phyloP scores from a whole-genome alignment of 2,113 vertebrate genomes.

The Sebastes fasciatus region DNA sequence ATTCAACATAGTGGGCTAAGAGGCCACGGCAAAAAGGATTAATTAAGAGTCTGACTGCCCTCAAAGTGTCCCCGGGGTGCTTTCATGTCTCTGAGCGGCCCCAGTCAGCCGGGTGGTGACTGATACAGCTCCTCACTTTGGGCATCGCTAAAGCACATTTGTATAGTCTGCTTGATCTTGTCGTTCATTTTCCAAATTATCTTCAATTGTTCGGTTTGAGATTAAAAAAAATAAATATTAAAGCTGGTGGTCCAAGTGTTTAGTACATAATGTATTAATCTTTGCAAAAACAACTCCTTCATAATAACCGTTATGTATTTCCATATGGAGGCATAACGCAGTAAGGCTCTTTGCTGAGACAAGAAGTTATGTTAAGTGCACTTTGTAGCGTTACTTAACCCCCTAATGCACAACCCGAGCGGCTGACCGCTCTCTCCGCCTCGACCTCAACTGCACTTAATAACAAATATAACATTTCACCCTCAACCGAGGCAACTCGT shows the following conservation, averaged over 20 bases:
- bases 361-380: slow-evolving; percentile 58
- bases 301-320: slow-evolving; percentile 5
- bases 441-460: slow-evolving; percentile 35
- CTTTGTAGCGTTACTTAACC: slow-evolving; percentile 61
- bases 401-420: slow-evolving; percentile 55
- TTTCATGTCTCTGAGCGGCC: slow-evolving; percentile 33
- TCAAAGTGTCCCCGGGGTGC: slow-evolving; percentile 42
- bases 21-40: slow-evolving; percentile 31
- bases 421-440: slow-evolving; percentile 26
- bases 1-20: not conserved
- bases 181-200: slow-evolving; percentile 23
- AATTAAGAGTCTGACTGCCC: slow-evolving; percentile 54
- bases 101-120: slow-evolving; percentile 26
- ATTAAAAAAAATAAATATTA: slow-evolving; percentile 8
- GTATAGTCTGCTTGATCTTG: slow-evolving; percentile 12
- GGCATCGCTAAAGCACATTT: slow-evolving; percentile 44
- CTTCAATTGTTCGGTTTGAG: slow-evolving; percentile 23
- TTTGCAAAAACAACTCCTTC: slow-evolving; percentile 31
- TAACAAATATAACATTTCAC: slow-evolving; percentile 8
- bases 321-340: slow-evolving; percentile 21
- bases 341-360: slow-evolving; percentile 18
- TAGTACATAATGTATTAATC: not conserved
- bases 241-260: not conserved
- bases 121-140: slow-evolving; percentile 13
- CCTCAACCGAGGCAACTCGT: slow-evolving; percentile 13